Conservation (phyloP, 2,888 invertebrate genomes). For the Plebejus melissa region DNA sequence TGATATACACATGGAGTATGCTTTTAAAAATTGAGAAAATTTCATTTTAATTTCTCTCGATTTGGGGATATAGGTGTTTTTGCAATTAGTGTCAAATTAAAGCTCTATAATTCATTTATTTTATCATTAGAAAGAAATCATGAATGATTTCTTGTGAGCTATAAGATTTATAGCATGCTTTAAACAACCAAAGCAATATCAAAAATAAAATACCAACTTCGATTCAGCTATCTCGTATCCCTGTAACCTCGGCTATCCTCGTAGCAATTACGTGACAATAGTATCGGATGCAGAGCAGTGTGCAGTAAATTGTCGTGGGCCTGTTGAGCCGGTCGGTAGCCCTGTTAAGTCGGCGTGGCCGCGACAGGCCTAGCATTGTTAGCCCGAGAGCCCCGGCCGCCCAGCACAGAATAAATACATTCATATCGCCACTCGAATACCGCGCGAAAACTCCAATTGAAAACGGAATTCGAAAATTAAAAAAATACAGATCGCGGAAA, state of each 20-base stretch:
- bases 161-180: neutral
- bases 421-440: conserved; percentile 78
- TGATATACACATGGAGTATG: neutral
- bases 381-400: conserved; percentile 72
- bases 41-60: no score
- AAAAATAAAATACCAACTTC: neutral
- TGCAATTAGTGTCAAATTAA: no score
- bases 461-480: neutral
- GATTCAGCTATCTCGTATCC: neutral
- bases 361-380: conserved; percentile 78
- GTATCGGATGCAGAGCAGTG: conserved; percentile 25
- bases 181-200: neutral
- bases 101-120: no score
- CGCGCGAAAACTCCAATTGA: conserved; percentile 33
- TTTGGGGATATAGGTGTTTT: no score
- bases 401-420: conserved; percentile 77
- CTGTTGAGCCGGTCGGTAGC: conserved; percentile 47
- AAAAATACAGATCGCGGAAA: neutral
- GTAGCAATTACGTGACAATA: conserved; percentile 27
- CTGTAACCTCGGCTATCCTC: neutral
- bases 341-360: conserved; percentile 53
- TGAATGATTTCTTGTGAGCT: no score
- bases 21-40: no score
- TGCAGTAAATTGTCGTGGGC: conserved; percentile 32
- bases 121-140: no score